phyloP scores from a whole-genome alignment of 2,797 vertebrate species.

The Petrocephalus sullivani region DNA sequence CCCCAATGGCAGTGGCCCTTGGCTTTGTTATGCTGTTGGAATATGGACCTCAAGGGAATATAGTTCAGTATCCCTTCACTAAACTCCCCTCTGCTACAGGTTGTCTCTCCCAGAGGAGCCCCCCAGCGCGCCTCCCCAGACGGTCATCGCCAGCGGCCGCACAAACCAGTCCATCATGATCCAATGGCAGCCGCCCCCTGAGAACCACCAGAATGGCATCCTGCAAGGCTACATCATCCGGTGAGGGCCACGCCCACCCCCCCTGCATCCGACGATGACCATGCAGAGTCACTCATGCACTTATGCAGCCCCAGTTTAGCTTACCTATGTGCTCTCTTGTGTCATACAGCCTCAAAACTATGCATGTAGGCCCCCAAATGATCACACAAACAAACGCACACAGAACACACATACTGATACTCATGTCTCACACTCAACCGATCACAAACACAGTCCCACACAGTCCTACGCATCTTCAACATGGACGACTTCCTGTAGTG shows the following conservation, averaged over 20 bases:
- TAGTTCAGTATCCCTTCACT: background rate
- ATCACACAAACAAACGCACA: slow-evolving; percentile 55
- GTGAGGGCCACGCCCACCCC: slow-evolving; percentile 48
- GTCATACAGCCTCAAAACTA: slow-evolving; percentile 41
- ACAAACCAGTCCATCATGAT: slow-evolving; percentile 99
- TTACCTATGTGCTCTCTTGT: background rate
- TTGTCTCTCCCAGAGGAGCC: slow-evolving; percentile 91
- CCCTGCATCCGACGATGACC: background rate
- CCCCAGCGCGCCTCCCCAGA: slow-evolving; percentile 89
- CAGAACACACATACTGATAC: slow-evolving; percentile 55
- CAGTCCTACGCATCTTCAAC: slow-evolving; percentile 33
- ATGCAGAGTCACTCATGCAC: background rate
- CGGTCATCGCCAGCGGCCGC: slow-evolving; percentile 88
- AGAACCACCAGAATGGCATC: slow-evolving; percentile 90
- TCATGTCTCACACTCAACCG: slow-evolving; percentile 63
- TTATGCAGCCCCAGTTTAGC: background rate
- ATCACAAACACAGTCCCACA: slow-evolving; percentile 64
- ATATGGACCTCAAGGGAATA: background rate
- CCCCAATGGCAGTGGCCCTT: background rate
- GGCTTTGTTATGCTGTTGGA: background rate
- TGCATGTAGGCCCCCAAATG: slow-evolving; percentile 39
- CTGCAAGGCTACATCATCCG: slow-evolving; percentile 93
- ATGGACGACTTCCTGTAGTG: slow-evolving; percentile 59
- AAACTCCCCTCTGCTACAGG: slow-evolving; percentile 49
- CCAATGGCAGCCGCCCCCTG: slow-evolving; percentile 91